A percentile compares a stretch with the other conserved stretches of the same genome.
These are phyloP conservation scores for Asbolus verrucosus DNA, from an alignment of 1,140 invertebrate genomes.

Conservation along the genomic window DNA sequence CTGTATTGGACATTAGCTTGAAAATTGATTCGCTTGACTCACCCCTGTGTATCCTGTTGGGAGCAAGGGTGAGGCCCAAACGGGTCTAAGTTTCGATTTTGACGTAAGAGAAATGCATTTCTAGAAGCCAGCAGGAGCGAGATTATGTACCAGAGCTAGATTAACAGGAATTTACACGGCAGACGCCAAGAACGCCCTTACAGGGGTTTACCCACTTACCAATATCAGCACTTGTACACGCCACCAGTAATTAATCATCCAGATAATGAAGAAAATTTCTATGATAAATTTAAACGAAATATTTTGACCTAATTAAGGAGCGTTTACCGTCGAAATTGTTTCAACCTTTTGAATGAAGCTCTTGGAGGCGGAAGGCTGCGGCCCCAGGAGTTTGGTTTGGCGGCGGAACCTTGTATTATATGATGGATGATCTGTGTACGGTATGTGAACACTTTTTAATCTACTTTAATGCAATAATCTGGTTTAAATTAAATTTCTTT, in stretches of 20 bases:
- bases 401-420: constrained; percentile 17
- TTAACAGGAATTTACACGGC: constrained; percentile 22
- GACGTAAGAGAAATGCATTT: constrained; percentile 4
- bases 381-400: too few relatives aligned
- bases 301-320: constrained; percentile 15
- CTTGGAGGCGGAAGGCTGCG: too few relatives aligned
- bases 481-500: constrained; percentile 55
- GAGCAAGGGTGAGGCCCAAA: too few relatives aligned
- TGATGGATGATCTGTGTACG: constrained; percentile 51
- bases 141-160: neutral
- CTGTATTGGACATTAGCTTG: too few relatives aligned
- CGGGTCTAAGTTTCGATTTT: too few relatives aligned
- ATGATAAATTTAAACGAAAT: neutral
- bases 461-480: constrained; percentile 54
- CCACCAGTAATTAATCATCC: constrained; percentile 9
- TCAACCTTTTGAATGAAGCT: too few relatives aligned
- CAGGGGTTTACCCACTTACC: constrained; percentile 9
- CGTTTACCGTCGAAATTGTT: neutral
- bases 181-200: constrained; percentile 2
- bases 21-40: too few relatives aligned
- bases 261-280: constrained; percentile 1
- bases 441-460: constrained; percentile 54
- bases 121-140: neutral
- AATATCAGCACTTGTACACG: constrained; percentile 16
- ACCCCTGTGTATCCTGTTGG: too few relatives aligned